Conservation (phyloP, 1,140 invertebrate genomes). For the Panagrolaimus sp. region DNA sequence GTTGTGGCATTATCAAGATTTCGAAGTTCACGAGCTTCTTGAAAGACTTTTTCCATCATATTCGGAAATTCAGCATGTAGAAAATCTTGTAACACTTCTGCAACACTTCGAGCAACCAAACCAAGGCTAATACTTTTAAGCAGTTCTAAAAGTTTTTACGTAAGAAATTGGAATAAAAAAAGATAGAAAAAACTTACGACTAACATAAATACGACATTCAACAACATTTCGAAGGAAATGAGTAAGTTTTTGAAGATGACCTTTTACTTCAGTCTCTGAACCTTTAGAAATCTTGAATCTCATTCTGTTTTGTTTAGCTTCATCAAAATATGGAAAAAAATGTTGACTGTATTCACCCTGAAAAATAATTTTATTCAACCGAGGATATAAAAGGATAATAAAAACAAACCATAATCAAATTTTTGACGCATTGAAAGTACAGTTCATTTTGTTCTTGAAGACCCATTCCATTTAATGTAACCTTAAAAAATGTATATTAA, state of each 20-base stretch:
- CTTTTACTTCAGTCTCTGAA: neutral
- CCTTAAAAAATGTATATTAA: neutral
- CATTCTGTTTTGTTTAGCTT: neutral
- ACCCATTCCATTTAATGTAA: neutral
- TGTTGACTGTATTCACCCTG: neutral
- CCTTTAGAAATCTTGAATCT: conserved; percentile 8
- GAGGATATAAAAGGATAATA: neutral
- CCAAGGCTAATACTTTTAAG: neutral
- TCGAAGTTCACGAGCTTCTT: neutral
- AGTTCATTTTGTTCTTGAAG: neutral
- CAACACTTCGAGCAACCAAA: neutral
- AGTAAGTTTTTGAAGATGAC: neutral
- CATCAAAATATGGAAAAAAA: neutral
- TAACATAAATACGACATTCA: neutral
- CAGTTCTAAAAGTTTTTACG: neutral
- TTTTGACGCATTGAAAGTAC: neutral
- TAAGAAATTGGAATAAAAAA: neutral
- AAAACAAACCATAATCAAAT: neutral
- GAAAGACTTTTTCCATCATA: neutral
- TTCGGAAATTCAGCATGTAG: neutral
- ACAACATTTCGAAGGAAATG: neutral
- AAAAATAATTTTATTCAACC: neutral
- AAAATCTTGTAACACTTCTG: conserved; percentile 5
- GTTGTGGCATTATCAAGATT: neutral
- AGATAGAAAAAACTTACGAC: neutral